A percentile compares a stretch with the other conserved stretches of the same genome.
phyloP scores from a whole-genome alignment of 2,797 vertebrate genomes.

The Ibycter americanus region DNA sequence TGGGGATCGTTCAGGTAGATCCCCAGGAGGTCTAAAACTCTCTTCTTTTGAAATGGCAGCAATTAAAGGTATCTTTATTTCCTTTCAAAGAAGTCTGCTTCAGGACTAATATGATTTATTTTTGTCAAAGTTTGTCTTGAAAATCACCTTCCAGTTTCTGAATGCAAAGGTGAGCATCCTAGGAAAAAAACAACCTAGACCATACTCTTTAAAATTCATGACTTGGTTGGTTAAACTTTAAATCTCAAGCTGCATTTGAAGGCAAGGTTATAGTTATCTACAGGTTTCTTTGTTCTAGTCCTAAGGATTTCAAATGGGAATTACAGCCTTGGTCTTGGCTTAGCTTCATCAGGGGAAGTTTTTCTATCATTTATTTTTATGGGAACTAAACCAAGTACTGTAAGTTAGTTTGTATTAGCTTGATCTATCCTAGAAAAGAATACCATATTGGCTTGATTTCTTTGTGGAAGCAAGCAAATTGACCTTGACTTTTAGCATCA shows the following conservation, averaged over 20 bases:
- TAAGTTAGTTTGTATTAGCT: neutral
- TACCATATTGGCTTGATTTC: neutral
- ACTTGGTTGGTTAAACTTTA: neutral
- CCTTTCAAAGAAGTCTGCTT: neutral
- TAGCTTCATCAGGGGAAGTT: neutral
- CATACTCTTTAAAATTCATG: neutral
- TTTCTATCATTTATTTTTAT: neutral
- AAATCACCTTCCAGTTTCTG: neutral
- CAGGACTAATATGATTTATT: neutral
- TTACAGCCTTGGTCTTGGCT: neutral
- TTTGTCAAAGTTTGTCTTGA: neutral
- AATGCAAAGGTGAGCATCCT: neutral
- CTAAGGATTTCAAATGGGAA: neutral
- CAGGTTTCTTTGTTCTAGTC: neutral
- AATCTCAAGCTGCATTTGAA: neutral
- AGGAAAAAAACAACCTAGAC: neutral
- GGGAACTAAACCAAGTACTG: neutral
- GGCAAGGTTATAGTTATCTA: neutral
- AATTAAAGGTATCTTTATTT: neutral
- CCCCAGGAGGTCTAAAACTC: neutral
- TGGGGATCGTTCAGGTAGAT: neutral
- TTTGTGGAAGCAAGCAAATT: neutral
- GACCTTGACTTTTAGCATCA: neutral
- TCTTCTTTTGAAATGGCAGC: neutral
- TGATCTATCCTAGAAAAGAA: neutral